Conservation (phyloP, 2,113 vertebrate genomes). For the Gila orcuttii region DNA sequence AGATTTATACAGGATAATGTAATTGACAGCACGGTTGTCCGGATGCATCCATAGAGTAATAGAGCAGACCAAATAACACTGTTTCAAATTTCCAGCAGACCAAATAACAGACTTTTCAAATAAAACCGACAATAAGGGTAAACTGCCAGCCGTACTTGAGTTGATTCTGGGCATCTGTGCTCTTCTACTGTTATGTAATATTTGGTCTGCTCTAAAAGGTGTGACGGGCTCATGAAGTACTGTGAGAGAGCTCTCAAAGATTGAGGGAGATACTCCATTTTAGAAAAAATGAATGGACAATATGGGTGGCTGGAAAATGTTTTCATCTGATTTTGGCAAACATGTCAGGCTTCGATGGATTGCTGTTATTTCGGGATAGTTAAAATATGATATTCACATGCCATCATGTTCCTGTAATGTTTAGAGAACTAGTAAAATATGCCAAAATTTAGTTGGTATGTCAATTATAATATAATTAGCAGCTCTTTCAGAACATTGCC, state of each 20-base stretch:
- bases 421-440: background rate
- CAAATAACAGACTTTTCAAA: constrained; percentile 12
- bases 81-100: constrained; percentile 23
- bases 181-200: constrained; percentile 13
- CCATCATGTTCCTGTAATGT: background rate
- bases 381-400: constrained; percentile 14
- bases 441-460: background rate
- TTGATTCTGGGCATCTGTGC: constrained; percentile 12
- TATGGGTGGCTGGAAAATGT: constrained; percentile 11
- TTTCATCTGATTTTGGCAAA: background rate
- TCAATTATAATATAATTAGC: constrained; percentile 9
- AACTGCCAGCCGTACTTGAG: background rate
- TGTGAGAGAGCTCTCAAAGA: background rate
- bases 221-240: background rate
- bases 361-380: background rate
- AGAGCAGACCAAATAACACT: constrained; percentile 16
- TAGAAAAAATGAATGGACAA: constrained; percentile 12
- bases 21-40: background rate
- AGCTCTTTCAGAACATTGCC: background rate
- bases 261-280: background rate
- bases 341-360: background rate
- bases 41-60: background rate
- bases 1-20: constrained; percentile 6
- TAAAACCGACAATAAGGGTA: constrained; percentile 28
- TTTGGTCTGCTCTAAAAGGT: constrained; percentile 22